phyloP scores from a whole-genome alignment of 2,888 invertebrate species.

The Drosophila anomelani region DNA sequence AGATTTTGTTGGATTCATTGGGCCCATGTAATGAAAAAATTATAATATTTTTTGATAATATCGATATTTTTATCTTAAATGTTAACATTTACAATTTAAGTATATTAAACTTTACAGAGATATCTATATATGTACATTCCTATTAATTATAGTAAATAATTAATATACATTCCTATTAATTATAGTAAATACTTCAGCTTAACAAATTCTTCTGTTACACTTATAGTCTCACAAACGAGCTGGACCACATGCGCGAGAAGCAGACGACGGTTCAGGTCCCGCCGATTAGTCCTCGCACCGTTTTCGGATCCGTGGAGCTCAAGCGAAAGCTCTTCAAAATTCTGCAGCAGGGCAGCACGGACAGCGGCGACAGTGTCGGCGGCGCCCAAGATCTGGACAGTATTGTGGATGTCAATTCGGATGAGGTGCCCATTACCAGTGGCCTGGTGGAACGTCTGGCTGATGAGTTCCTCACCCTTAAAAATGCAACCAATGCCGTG shows the following conservation, averaged over 20 bases:
- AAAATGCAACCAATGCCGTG: constrained; percentile 79
- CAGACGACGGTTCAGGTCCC: constrained; percentile 57
- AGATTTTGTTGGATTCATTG: too few relatives aligned
- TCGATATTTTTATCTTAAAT: too few relatives aligned
- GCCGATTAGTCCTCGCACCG: not conserved
- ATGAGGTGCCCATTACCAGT: constrained; percentile 75
- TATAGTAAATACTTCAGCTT: too few relatives aligned
- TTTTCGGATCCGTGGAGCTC: constrained; percentile 73
- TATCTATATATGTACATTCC: too few relatives aligned
- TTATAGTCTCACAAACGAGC: constrained; percentile 61
- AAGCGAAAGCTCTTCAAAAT: constrained; percentile 83
- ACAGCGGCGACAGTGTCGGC: constrained; percentile 54
- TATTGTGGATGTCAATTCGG: constrained; percentile 78
- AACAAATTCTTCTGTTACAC: not conserved
- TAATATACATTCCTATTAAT: too few relatives aligned
- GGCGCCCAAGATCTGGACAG: constrained; percentile 80
- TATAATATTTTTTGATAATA: too few relatives aligned
- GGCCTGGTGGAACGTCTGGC: constrained; percentile 82
- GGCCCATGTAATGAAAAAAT: too few relatives aligned
- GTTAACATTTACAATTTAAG: too few relatives aligned
- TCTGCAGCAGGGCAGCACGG: constrained; percentile 74
- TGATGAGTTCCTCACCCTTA: constrained; percentile 81
- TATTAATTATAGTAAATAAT: too few relatives aligned
- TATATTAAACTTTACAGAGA: too few relatives aligned
- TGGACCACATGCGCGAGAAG: constrained; percentile 74